Conservation (phyloP, 2,113 vertebrate species). For the Glaucomys volans region DNA sequence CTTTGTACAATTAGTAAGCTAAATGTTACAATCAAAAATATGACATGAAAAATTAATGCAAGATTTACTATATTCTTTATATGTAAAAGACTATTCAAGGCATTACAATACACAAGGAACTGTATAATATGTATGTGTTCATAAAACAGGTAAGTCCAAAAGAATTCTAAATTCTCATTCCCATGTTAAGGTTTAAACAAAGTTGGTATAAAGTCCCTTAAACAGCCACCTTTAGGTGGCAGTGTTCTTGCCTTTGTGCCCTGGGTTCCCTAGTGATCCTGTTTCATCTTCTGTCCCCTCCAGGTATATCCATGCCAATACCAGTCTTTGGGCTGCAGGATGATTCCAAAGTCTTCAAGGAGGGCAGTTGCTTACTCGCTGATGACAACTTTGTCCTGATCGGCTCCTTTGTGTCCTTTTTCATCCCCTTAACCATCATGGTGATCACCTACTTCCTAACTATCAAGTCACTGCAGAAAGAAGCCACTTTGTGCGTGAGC, state of each 20-base stretch:
- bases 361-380: conserved; percentile 92
- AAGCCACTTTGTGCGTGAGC: conserved; percentile 93
- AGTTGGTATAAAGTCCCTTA: background rate
- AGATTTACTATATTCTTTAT: conserved; percentile 15
- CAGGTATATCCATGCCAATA: conserved; percentile 96
- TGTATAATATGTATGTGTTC: background rate
- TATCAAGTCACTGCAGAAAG: conserved; percentile 94
- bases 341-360: conserved; percentile 94
- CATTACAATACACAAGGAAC: background rate
- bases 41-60: background rate
- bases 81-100: background rate
- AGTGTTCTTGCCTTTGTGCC: background rate
- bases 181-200: background rate
- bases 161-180: conserved; percentile 18
- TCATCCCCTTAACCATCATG: conserved; percentile 97
- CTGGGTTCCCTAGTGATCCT: background rate
- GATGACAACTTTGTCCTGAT: conserved; percentile 95
- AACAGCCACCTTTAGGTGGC: background rate
- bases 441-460: conserved; percentile 97
- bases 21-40: conserved; percentile 36
- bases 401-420: conserved; percentile 97
- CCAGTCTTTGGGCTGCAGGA: conserved; percentile 95
- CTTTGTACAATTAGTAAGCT: conserved; percentile 39
- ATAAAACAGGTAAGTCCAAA: background rate
- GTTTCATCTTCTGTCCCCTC: conserved; percentile 69